phyloP scores from a whole-genome alignment of 2,797 vertebrate species.

The Petrocephalus schoutedeni region DNA sequence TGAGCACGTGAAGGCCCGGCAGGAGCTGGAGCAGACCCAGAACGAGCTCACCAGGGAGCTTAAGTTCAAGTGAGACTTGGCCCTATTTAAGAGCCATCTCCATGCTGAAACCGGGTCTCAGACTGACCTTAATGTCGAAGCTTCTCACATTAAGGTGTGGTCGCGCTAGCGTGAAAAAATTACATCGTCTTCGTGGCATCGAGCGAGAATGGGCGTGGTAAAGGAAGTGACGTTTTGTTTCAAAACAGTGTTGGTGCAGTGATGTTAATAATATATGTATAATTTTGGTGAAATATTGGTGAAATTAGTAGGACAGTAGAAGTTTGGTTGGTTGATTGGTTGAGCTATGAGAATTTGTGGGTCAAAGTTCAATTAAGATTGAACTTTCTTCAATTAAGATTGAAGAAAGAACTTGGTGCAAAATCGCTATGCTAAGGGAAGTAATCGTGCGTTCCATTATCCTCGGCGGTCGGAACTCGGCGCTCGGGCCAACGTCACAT shows the following conservation, averaged over 20 bases:
- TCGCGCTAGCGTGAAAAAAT: background rate
- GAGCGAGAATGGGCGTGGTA: background rate
- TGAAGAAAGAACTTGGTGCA: background rate
- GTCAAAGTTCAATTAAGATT: background rate
- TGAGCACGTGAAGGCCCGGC: conserved; percentile 83
- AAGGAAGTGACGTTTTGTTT: background rate
- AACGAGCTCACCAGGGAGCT: conserved; percentile 91
- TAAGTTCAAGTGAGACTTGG: conserved; percentile 82
- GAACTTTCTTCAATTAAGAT: too few relatives aligned
- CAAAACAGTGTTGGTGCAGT: background rate
- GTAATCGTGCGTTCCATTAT: too few relatives aligned
- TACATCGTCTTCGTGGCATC: background rate
- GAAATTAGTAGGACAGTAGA: background rate
- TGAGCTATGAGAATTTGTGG: background rate
- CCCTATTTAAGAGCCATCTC: background rate
- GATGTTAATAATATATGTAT: background rate
- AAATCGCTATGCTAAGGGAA: background rate
- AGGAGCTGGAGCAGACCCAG: conserved; percentile 93
- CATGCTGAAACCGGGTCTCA: background rate
- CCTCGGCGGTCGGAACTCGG: too few relatives aligned
- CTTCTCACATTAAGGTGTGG: background rate
- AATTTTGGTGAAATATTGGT: background rate
- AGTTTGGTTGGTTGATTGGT: background rate
- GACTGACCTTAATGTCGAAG: background rate
- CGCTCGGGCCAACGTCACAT: too few relatives aligned